Conservation (phyloP, 2,113 vertebrate species). For the Morone saxatilis region DNA sequence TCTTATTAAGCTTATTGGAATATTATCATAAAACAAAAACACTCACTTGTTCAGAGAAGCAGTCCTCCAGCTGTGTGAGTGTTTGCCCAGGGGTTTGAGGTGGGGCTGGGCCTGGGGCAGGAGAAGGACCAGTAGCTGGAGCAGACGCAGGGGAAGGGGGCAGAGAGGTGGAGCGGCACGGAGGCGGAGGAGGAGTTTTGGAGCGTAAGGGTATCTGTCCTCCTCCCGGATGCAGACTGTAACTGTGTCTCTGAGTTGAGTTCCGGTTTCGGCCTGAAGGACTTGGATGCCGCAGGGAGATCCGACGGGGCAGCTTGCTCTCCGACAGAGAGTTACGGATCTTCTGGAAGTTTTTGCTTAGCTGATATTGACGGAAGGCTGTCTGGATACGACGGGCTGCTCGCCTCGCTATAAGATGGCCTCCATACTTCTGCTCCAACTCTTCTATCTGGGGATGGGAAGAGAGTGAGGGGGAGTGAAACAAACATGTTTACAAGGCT, state of each 20-base stretch:
- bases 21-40: neutral
- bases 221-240: conserved; percentile 74
- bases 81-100: conserved; percentile 73
- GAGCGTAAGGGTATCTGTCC: conserved; percentile 76
- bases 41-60: conserved; percentile 95
- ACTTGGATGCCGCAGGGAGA: conserved; percentile 92
- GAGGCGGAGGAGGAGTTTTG: conserved; percentile 81
- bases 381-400: conserved; percentile 98
- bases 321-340: conserved; percentile 97
- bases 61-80: conserved; percentile 96
- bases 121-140: conserved; percentile 8
- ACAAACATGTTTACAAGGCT: conserved; percentile 57
- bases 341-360: conserved; percentile 99
- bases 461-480: conserved; percentile 23
- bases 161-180: conserved; percentile 91
- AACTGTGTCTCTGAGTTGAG: conserved; percentile 80
- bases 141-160: conserved; percentile 88
- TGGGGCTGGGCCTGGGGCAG: conserved; percentile 17
- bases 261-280: conserved; percentile 71
- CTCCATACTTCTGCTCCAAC: conserved; percentile 98
- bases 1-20: neutral
- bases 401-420: conserved; percentile 94
- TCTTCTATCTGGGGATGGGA: conserved; percentile 92
- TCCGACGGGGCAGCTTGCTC: conserved; percentile 94
- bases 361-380: conserved; percentile 98